A percentile compares a stretch with the other conserved stretches of the same genome.
phyloP scores from a whole-genome alignment of 1,140 invertebrate species.

The Aphaenogaster rudis region DNA sequence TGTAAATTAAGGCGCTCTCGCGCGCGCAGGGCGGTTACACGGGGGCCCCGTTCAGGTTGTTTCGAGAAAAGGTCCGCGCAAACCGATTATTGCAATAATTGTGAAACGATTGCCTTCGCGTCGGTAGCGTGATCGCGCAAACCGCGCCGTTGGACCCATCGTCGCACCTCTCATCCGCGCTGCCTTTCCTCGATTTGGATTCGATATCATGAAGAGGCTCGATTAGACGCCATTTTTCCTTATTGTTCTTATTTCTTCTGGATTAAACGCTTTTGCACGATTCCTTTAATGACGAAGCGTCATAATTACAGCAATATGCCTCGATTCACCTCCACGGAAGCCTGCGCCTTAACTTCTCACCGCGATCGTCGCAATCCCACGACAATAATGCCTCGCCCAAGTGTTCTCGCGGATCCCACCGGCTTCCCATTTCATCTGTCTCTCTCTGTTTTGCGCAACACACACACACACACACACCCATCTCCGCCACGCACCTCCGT shows the following conservation, averaged over 20 bases:
- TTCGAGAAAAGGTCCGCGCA: constrained; percentile 21
- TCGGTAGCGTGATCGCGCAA: constrained; percentile 26
- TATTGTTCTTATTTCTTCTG: neutral
- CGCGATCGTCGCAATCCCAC: constrained; percentile 41
- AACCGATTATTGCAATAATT: constrained; percentile 58
- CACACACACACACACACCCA: neutral
- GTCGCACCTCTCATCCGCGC: neutral
- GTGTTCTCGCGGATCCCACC: constrained; percentile 36
- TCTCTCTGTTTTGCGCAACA: constrained; percentile 33
- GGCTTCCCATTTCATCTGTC: constrained; percentile 8
- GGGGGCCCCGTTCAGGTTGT: neutral
- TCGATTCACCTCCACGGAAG: neutral
- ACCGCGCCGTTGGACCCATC: neutral
- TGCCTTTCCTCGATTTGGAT: neutral
- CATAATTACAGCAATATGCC: neutral
- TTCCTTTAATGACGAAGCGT: neutral
- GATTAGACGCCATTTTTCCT: neutral
- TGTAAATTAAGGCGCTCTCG: constrained; percentile 67
- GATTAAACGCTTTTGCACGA: neutral
- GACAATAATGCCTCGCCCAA: constrained; percentile 16
- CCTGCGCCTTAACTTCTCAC: neutral
- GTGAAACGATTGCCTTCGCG: constrained; percentile 13
- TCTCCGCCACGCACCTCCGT: neutral
- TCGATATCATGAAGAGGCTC: neutral
- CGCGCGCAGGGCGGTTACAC: constrained; percentile 5